These are phyloP conservation scores for Caenorhabditis briggsae DNA, from an alignment of 1,140 invertebrate species.

Conservation along the genomic window DNA sequence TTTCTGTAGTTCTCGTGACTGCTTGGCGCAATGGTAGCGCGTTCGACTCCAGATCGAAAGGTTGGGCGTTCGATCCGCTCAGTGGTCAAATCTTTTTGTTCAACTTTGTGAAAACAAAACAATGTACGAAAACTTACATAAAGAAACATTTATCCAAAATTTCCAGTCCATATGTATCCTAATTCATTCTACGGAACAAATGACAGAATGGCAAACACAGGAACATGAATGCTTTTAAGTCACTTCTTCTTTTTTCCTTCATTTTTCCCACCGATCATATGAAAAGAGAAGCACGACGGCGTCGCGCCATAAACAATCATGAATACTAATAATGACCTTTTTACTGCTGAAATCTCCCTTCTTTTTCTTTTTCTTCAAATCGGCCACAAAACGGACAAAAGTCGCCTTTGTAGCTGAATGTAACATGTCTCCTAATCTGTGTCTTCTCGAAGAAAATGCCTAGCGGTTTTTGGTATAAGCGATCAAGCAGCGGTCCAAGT, in stretches of 20 bases:
- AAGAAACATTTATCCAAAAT: constrained; percentile 15
- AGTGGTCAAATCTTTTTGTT: constrained; percentile 52
- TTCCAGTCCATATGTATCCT: not conserved
- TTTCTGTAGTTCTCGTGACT: not conserved
- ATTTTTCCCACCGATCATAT: constrained; percentile 10
- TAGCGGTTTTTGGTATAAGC: constrained; percentile 39
- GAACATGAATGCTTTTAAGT: constrained; percentile 26
- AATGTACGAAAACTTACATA: not conserved
- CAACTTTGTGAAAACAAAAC: not conserved
- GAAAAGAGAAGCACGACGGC: constrained; percentile 46
- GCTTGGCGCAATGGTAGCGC: constrained; percentile 34
- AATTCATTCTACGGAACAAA: constrained; percentile 25
- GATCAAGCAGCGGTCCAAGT: constrained; percentile 12
- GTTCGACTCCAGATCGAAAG: constrained; percentile 59
- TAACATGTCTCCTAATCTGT: constrained; percentile 28
- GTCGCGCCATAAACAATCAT: constrained; percentile 51
- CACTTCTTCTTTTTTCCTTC: not conserved
- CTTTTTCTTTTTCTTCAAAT: not conserved
- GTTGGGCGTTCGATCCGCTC: constrained; percentile 61
- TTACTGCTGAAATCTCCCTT: constrained; percentile 34
- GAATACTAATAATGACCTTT: constrained; percentile 55
- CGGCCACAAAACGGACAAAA: constrained; percentile 48
- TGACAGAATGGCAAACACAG: not conserved
- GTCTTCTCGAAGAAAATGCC: not conserved
- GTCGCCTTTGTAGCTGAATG: constrained; percentile 34